Conservation (phyloP, 2,888 invertebrate species). For the Eledona agricola region DNA sequence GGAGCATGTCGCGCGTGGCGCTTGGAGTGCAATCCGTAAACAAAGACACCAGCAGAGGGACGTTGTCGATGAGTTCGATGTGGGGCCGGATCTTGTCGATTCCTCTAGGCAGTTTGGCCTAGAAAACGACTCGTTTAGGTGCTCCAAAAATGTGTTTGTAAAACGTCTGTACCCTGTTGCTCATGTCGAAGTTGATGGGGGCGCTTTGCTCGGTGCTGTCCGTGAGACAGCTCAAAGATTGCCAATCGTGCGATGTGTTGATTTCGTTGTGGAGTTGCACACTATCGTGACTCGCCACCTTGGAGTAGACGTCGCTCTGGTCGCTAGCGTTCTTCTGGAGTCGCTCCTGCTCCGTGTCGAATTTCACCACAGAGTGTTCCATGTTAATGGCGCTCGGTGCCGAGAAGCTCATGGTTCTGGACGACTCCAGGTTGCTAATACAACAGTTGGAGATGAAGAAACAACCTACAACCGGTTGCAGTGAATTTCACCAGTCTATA, state of each 20-base stretch:
- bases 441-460: too few relatives aligned
- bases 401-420: constrained; percentile 81
- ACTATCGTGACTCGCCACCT: constrained; percentile 62
- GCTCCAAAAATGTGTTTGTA: background rate
- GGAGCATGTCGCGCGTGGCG: constrained; percentile 90
- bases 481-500: too few relatives aligned
- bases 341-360: constrained; percentile 67
- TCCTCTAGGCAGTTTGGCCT: constrained; percentile 95
- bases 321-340: constrained; percentile 55
- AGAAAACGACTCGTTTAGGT: background rate
- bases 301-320: constrained; percentile 56
- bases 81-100: constrained; percentile 97
- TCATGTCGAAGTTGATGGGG: constrained; percentile 91
- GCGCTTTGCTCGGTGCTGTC: constrained; percentile 92
- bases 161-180: constrained; percentile 75
- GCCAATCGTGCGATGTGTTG: constrained; percentile 73
- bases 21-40: constrained; percentile 97
- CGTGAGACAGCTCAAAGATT: constrained; percentile 84
- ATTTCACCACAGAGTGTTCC: constrained; percentile 76
- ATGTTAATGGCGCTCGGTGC: constrained; percentile 88
- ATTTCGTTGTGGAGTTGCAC: constrained; percentile 51
- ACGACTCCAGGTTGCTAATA: constrained; percentile 73
- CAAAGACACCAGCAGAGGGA: constrained; percentile 93
- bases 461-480: too few relatives aligned
- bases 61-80: constrained; percentile 95